These are phyloP conservation scores for Drosophila equinoxialis DNA, from an alignment of 1,140 invertebrate genomes.

Conservation along the genomic window DNA sequence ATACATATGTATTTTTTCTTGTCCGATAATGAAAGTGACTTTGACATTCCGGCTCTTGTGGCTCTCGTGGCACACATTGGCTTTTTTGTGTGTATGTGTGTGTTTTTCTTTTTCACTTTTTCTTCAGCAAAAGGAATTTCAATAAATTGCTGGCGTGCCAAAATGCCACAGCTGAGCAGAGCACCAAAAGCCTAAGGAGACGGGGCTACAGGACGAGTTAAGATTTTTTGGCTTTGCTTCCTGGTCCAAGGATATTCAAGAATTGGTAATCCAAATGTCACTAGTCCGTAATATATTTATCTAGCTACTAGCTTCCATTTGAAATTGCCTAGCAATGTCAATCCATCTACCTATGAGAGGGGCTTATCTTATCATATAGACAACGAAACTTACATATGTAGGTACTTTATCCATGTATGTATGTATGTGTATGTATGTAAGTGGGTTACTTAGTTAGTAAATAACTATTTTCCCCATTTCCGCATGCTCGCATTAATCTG, in stretches of 20 bases:
- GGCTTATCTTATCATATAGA: conserved; percentile 3
- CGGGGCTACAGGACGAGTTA: not conserved
- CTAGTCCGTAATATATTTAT: not conserved
- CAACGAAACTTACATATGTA: not conserved
- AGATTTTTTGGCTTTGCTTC: not conserved
- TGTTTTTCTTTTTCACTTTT: not conserved
- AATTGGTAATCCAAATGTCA: conserved; percentile 1
- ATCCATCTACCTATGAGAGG: not conserved
- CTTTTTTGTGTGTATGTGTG: not conserved
- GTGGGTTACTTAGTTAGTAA: not conserved
- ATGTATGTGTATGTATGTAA: not conserved
- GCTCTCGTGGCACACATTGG: conserved; percentile 27
- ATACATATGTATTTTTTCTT: not conserved
- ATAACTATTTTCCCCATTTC: not conserved
- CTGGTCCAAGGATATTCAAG: not conserved
- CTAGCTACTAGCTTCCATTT: not conserved
- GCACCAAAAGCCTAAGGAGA: not conserved
- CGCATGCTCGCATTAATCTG: not conserved
- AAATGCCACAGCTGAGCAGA: conserved; percentile 3
- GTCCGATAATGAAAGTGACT: conserved; percentile 52
- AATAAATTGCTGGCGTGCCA: conserved; percentile 18
- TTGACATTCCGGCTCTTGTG: conserved; percentile 44
- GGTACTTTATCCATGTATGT: not conserved
- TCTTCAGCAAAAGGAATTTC: conserved; percentile 1
- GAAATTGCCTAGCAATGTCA: not conserved